Conservation (phyloP, 2,113 vertebrate genomes). For the Nycticorax nycticorax region DNA sequence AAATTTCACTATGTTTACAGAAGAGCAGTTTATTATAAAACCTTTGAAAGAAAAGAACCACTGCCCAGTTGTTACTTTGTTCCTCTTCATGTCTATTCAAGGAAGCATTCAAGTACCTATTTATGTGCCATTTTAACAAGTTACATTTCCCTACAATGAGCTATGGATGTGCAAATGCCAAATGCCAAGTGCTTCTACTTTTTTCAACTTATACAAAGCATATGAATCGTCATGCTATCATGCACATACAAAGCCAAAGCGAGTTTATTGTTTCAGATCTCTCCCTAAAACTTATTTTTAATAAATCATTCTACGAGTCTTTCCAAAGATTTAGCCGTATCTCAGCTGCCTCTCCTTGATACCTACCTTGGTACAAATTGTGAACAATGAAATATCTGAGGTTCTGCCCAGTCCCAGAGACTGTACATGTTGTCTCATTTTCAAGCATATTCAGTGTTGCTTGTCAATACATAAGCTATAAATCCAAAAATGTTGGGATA, state of each 20-base stretch:
- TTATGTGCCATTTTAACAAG: not conserved
- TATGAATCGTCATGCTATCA: not conserved
- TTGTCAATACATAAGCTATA: not conserved
- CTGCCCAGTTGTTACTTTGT: not conserved
- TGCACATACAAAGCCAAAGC: not conserved
- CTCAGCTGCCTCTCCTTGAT: not conserved
- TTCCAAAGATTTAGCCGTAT: not conserved
- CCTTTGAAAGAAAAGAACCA: not conserved
- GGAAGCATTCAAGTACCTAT: not conserved
- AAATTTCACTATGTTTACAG: not conserved
- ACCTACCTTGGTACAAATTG: not conserved
- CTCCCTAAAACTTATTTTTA: not conserved
- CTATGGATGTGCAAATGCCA: not conserved
- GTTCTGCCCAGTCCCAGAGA: not conserved
- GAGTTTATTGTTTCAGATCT: not conserved
- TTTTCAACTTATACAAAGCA: not conserved
- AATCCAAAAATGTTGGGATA: not conserved
- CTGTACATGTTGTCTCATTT: fast-evolving
- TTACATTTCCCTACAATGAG: not conserved
- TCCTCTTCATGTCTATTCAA: not conserved
- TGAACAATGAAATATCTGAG: not conserved
- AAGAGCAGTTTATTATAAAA: not conserved
- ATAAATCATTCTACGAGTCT: not conserved
- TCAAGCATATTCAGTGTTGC: not conserved
- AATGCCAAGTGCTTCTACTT: not conserved